phyloP scores from a whole-genome alignment of 2,888 invertebrate species.

The Dusona sp. region DNA sequence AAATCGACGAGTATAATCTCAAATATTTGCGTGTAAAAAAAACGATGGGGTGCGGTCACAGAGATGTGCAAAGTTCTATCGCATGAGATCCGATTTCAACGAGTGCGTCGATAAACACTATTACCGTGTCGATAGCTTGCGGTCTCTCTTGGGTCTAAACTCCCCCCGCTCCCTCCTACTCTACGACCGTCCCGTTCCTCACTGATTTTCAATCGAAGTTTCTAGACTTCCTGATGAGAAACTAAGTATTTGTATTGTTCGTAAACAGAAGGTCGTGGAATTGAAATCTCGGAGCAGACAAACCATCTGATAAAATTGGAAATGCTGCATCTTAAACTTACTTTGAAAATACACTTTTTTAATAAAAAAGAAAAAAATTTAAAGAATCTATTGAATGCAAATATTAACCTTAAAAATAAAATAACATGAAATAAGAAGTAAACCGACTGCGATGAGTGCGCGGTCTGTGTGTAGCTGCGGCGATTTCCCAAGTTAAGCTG shows the following conservation, averaged over 20 bases:
- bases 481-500: too few species aligned
- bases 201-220: slow-evolving; percentile 1
- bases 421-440: too few species aligned
- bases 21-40: slow-evolving; percentile 3
- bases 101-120: slow-evolving; percentile 57
- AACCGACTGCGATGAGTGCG: too few species aligned
- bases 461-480: too few species aligned
- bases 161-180: not conserved
- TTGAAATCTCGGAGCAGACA: not conserved
- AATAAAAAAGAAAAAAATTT: not conserved
- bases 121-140: slow-evolving; percentile 41
- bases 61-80: slow-evolving; percentile 30
- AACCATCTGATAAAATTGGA: not conserved
- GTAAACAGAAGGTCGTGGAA: not conserved
- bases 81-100: slow-evolving; percentile 50
- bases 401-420: not conserved
- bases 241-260: not conserved
- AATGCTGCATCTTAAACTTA: not conserved
- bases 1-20: not conserved
- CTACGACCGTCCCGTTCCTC: not conserved
- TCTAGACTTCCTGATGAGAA: slow-evolving; percentile 14
- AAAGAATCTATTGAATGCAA: not conserved
- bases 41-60: slow-evolving; percentile 52
- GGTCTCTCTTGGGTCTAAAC: not conserved
- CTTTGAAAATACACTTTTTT: not conserved